These are phyloP conservation scores for Equus quagga DNA, from an alignment of 2,113 vertebrate species.

Conservation along the genomic window DNA sequence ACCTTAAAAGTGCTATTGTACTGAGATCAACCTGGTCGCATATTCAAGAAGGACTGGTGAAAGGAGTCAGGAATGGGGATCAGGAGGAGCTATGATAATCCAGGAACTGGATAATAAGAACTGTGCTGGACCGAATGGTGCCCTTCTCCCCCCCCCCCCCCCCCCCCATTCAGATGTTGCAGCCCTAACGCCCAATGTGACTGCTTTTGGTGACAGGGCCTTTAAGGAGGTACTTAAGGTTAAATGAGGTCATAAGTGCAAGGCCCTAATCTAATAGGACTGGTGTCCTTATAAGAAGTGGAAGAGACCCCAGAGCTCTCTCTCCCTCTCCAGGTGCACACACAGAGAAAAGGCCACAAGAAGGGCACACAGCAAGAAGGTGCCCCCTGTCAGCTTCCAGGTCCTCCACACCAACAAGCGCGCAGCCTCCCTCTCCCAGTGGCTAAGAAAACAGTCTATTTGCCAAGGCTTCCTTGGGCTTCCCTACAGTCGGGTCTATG, in stretches of 20 bases:
- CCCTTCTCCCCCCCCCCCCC: no score
- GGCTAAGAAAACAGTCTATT: neutral
- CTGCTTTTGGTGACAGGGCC: neutral
- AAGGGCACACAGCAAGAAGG: neutral
- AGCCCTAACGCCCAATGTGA: neutral
- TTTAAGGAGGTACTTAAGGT: neutral
- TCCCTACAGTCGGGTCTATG: neutral
- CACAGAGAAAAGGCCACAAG: neutral
- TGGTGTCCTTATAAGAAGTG: neutral
- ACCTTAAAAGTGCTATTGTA: neutral
- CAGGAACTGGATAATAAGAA: neutral
- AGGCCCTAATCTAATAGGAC: neutral
- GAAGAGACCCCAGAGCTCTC: neutral
- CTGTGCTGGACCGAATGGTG: neutral
- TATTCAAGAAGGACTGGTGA: neutral
- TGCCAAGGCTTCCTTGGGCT: slow-evolving; percentile 25
- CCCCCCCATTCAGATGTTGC: neutral
- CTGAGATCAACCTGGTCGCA: neutral
- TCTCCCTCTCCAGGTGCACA: neutral
- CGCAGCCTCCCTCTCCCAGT: neutral
- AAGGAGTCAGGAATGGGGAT: neutral
- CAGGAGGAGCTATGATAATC: neutral
- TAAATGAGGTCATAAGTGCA: neutral
- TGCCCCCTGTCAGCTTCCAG: no score
- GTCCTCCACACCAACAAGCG: neutral